Percentiles rank a stretch among this genome's conserved stretches.
These are phyloP conservation scores for Tipula confusa DNA, from an alignment of 2,888 invertebrate species.

Conservation along the genomic window DNA sequence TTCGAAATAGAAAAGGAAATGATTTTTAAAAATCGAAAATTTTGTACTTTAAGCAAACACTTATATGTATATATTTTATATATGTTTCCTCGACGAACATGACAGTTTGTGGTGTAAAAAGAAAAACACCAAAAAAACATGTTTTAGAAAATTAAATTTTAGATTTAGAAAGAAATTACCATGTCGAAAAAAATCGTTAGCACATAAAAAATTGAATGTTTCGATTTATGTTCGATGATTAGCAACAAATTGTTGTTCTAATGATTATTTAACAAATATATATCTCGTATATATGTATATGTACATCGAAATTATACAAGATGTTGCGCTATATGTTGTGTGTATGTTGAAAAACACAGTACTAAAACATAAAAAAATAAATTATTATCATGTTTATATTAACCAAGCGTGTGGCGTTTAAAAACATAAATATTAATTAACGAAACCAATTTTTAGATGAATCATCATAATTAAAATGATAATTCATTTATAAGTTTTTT, in stretches of 20 bases:
- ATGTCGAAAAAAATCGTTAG: background rate
- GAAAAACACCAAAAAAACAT: background rate
- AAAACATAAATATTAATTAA: constrained; percentile 6
- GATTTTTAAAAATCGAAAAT: background rate
- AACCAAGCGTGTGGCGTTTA: background rate
- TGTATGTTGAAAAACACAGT: background rate
- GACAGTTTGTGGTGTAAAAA: background rate
- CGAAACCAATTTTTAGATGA: background rate
- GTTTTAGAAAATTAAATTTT: background rate
- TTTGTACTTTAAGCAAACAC: background rate
- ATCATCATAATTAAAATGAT: constrained; percentile 12
- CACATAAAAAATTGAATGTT: background rate
- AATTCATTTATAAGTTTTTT: background rate
- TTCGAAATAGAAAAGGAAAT: background rate
- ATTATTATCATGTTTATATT: background rate
- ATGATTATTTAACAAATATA: background rate
- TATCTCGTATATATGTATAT: background rate
- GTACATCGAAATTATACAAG: background rate
- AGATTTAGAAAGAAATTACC: background rate
- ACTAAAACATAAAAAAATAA: background rate
- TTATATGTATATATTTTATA: background rate
- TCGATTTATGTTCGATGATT: constrained; percentile 12
- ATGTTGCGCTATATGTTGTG: background rate
- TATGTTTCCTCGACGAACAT: background rate
- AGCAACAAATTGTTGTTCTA: constrained; percentile 14